phyloP scores from a whole-genome alignment of 2,113 vertebrate genomes.

The Polypterus bichir region DNA sequence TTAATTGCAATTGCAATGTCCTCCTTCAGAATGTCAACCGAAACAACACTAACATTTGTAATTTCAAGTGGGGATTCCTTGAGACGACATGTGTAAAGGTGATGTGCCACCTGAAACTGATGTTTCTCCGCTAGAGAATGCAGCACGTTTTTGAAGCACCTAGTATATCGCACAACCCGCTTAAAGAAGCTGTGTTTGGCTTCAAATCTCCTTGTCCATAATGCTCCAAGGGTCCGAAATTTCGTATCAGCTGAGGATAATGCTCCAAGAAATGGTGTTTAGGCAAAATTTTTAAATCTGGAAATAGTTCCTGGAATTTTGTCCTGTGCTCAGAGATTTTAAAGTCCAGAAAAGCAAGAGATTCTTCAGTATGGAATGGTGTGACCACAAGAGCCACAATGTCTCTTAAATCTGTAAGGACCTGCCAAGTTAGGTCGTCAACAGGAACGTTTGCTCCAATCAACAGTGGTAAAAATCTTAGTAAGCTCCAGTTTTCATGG shows the following conservation, averaged over 20 bases:
- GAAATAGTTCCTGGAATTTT: constrained; percentile 20
- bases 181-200: constrained; percentile 28
- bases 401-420: constrained; percentile 16
- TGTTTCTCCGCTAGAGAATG: constrained; percentile 16
- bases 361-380: constrained; percentile 18
- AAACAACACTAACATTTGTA: constrained; percentile 15
- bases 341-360: constrained; percentile 13
- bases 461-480: constrained; percentile 18
- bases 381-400: constrained; percentile 21
- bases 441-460: constrained; percentile 16
- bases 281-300: constrained; percentile 21
- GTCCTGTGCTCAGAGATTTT: constrained; percentile 22
- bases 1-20: constrained; percentile 16
- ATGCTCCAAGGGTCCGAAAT: constrained; percentile 21
- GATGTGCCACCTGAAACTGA: constrained; percentile 19
- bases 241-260: constrained; percentile 17
- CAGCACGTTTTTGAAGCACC: constrained; percentile 22
- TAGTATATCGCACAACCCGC: constrained; percentile 13
- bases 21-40: constrained; percentile 19
- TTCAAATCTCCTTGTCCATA: constrained; percentile 25
- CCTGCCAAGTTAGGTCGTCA: constrained; percentile 19
- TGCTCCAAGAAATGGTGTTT: constrained; percentile 25
- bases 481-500: no score
- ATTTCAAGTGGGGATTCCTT: constrained; percentile 11
- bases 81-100: constrained; percentile 15